phyloP scores from a whole-genome alignment of 2,888 invertebrate genomes.

The Reticulitermes lucifugus region DNA sequence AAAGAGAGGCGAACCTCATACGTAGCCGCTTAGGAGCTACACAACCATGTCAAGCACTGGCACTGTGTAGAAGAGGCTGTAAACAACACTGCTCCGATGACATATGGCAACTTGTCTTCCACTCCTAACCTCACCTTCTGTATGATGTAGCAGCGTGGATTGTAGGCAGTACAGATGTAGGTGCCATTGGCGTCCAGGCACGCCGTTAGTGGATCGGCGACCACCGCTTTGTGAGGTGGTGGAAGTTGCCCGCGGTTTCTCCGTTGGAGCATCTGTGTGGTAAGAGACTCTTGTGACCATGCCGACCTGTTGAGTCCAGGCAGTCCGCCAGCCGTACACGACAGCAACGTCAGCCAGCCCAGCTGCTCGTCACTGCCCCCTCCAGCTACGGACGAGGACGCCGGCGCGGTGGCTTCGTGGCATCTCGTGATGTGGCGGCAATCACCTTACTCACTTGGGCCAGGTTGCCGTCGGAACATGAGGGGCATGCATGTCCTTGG shows the following conservation, averaged over 20 bases:
- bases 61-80: not conserved
- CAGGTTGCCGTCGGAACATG: too few species aligned
- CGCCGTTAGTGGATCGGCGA: conserved; percentile 57
- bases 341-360: conserved; percentile 30
- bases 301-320: conserved; percentile 66
- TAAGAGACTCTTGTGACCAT: conserved; percentile 61
- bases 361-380: conserved; percentile 13
- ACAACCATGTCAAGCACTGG: not conserved
- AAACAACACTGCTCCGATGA: not conserved
- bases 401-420: conserved; percentile 9
- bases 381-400: conserved; percentile 6
- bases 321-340: not conserved
- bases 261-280: conserved; percentile 63
- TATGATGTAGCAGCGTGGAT: conserved; percentile 73
- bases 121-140: conserved; percentile 68
- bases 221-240: conserved; percentile 26
- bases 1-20: not conserved
- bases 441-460: not conserved
- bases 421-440: not conserved
- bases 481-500: too few species aligned
- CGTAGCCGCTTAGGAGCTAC: too few species aligned
- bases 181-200: conserved; percentile 69
- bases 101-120: conserved; percentile 42
- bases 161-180: conserved; percentile 73
- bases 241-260: conserved; percentile 57